These are phyloP conservation scores for Phortica okadai DNA, from an alignment of 2,888 invertebrate species.

Conservation along the genomic window DNA sequence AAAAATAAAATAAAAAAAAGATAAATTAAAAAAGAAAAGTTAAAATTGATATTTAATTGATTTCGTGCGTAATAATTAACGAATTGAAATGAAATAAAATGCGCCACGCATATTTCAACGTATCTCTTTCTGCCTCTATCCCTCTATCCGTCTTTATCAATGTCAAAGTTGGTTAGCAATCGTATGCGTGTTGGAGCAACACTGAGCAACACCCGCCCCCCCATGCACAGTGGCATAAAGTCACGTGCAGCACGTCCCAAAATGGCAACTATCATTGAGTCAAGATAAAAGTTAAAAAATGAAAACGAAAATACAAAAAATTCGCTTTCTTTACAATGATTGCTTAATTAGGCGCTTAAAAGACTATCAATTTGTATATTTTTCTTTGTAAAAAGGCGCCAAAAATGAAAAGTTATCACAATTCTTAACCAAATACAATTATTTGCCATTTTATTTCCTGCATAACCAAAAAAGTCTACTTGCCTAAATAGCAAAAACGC, in stretches of 20 bases:
- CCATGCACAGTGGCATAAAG: not conserved
- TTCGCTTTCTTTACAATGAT: not conserved
- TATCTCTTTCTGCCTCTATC: not conserved
- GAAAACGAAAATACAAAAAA: no score
- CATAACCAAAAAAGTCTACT: not conserved
- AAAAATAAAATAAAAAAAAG: not conserved
- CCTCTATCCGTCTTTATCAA: no score
- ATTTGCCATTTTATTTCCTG: not conserved
- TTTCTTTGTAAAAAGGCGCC: no score
- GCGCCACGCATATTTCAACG: constrained; percentile 11
- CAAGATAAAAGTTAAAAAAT: no score
- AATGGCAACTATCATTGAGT: no score
- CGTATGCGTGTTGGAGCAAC: no score
- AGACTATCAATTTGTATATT: no score
- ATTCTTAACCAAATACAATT: not conserved
- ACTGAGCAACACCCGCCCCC: no score
- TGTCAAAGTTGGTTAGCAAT: no score
- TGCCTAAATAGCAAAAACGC: no score
- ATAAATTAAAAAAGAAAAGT: not conserved
- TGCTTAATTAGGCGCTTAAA: not conserved
- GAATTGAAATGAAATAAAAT: constrained; percentile 8
- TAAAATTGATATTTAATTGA: constrained; percentile 18
- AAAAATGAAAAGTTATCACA: not conserved
- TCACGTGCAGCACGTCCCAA: no score
- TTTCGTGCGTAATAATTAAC: constrained; percentile 26